Evolutionary conservation across 2,797 vertebrate species (phyloP).

Genomic region (Carapus acus): DNA sequence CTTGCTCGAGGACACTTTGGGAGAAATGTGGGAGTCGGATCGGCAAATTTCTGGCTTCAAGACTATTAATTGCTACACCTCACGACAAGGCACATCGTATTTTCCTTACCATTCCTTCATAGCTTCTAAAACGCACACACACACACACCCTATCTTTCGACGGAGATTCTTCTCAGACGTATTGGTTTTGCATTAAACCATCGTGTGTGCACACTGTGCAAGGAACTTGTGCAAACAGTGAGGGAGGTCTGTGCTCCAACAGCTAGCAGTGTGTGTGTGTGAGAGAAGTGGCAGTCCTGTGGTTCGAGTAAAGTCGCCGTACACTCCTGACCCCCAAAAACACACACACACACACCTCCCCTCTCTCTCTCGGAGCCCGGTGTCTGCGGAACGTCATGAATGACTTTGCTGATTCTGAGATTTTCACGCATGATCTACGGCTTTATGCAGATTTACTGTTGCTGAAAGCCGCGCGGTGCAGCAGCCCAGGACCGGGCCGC

Average conservation of each 20-base stretch:
- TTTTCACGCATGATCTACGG: constrained; percentile 59
- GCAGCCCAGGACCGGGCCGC: constrained; percentile 17
- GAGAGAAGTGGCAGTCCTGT: too few species aligned
- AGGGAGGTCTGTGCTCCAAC: background rate
- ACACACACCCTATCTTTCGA: background rate
- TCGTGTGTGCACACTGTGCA: constrained; percentile 5
- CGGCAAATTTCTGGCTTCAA: too few species aligned
- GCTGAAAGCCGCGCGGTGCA: constrained; percentile 39
- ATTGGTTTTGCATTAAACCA: constrained; percentile 8
- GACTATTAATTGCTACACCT: too few species aligned
- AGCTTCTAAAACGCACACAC: background rate
- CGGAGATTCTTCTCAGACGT: background rate
- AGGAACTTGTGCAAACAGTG: constrained; percentile 16
- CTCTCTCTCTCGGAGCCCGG: constrained; percentile 23
- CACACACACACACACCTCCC: too few species aligned
- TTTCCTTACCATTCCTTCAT: too few species aligned
- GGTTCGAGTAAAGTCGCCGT: too few species aligned
- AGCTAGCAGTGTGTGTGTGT: constrained; percentile 16
- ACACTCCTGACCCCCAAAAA: too few species aligned
- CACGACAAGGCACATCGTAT: too few species aligned
- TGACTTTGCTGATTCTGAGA: constrained; percentile 53
- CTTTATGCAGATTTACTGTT: constrained; percentile 38
- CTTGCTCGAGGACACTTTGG: too few species aligned
- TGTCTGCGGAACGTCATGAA: constrained; percentile 42
- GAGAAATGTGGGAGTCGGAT: too few species aligned